These are phyloP conservation scores for Gallirallus australis DNA, from an alignment of 2,797 vertebrate species.

Conservation along the genomic window DNA sequence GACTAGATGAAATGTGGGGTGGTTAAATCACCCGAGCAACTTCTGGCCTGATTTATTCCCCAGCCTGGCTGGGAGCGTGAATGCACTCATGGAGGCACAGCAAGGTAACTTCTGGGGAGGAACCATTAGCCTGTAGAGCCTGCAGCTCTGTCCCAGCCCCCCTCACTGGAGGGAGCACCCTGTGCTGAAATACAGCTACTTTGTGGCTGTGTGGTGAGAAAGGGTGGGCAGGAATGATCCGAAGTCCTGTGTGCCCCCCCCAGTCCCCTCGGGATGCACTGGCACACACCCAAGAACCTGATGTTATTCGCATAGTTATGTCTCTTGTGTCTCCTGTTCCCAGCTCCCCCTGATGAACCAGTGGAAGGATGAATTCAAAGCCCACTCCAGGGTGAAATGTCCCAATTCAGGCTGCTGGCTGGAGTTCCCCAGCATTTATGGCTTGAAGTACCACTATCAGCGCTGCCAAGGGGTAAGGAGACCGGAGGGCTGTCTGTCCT, in stretches of 20 bases:
- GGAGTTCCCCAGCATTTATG: constrained; percentile 98
- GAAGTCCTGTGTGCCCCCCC: neutral
- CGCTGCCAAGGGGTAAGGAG: constrained; percentile 93
- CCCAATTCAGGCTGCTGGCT: constrained; percentile 95
- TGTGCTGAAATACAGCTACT: neutral
- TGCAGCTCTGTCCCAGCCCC: neutral
- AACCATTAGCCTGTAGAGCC: neutral
- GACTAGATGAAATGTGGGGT: constrained; percentile 39
- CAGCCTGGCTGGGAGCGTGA: neutral
- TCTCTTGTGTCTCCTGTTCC: constrained; percentile 11
- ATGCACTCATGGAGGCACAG: neutral
- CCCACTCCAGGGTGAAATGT: constrained; percentile 92
- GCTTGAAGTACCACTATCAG: constrained; percentile 98
- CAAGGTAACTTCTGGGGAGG: neutral
- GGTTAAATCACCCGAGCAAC: constrained; percentile 15
- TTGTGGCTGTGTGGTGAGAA: neutral
- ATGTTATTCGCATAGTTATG: neutral
- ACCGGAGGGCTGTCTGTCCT: neutral
- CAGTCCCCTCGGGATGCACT: neutral
- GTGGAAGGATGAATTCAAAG: constrained; percentile 98
- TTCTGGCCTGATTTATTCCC: constrained; percentile 40
- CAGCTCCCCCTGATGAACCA: constrained; percentile 92
- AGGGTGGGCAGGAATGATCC: neutral
- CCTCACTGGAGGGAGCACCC: neutral
- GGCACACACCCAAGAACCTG: accelerated